Base-by-base conservation (phyloP, 2,113 vertebrate genomes). In the Panthera tigris region DNA sequence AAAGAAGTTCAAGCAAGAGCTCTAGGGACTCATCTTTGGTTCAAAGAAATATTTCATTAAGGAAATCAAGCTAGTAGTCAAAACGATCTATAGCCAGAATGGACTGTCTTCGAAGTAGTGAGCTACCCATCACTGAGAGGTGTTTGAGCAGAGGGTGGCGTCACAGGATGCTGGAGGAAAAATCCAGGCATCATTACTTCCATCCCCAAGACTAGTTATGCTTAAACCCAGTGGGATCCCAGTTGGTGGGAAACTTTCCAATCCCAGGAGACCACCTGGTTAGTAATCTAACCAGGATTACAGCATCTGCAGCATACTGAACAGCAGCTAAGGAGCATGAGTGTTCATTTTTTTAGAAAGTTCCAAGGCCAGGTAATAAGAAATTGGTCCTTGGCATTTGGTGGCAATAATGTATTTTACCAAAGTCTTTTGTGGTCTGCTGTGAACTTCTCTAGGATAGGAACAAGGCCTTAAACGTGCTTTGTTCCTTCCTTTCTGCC, bases 11-110 rank as follows among this genome's bases (percentile, higher is more conserved):
- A 57, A 80, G 65, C 1, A 65, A 82, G 41, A 89, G 36, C 57
- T 80, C 31, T 39, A 50, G 55, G 13, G 19, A 85, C 18, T 63
- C 61, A 52, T 45, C 61, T 80, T 71, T 73, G 36, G 52, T 85
- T 86, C 33, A 89, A 79, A 92, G 45, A 73, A 79, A 95, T 27
- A 61, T 93, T 93, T 68, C 81, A 52, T 82, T 74, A 93, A 33
- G n/a, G 55, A 91, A 93, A 90, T n/a, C 27, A 85, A 31, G 14
- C 66, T 31, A 39, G 65, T 45, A 89, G 63, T 92, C 89, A 79
- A 45, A 89, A 39, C n/a, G 41, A 91, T 48, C 73, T 80, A 21
- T 69, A 76, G 39, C 57, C 29, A 69, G 3, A 57, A 76, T 50
- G 5, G 27, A 71, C 57, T 45, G 25, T 88, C n/a, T 79, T 71